Evolutionary conservation across 2,888 invertebrate species (phyloP), one percentile per base, ranked within the genome.

Genomic region (Podotricha telesiphe): DNA sequence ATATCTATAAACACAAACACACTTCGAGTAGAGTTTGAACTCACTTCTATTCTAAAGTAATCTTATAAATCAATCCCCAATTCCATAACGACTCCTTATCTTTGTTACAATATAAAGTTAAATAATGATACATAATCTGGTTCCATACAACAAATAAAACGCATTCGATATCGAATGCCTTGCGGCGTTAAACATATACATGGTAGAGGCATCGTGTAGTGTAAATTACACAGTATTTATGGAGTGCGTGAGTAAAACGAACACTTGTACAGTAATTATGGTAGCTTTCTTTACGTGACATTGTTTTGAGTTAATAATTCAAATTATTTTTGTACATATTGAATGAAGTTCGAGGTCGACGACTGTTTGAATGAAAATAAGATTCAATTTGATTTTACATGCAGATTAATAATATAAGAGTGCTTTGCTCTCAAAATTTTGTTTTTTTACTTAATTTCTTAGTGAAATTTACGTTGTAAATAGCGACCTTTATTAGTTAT

Each of bases 141-240:
- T 28, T 2, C 28, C 45, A 59, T 11, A n/a, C n/a, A 22, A 45
- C n/a, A 45, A 59, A 59, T 11, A 59, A 45, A 28, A 59, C 59
- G 59, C 59, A n/a, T 5, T 59, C 59, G 59, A 45, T 59, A 59
- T 45, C 59, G 59, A 59, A 59, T 59, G 59, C 59, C 59, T 22
- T 0, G 59, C 8, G 45, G 59, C 59, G 45, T 28, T 45, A 17
- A 59, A 59, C 58, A 45, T 20, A 53, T 6, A 11, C 10, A 45
- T 45, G 11, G 45, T 45, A 45, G 59, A 59, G 59, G 59, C 59
- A n/a, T 17, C 22, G 42, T 42, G 48, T 48, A 62, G 62, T 61
- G 47, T 58, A 42, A 58, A 66, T 59, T 61, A 53, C 65, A 45
- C 59, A 20, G 55, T 61, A 65, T 69, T 69, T 61, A 59, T 28